phyloP scores from a whole-genome alignment of 2,113 vertebrate genomes.

The Bubo bubo region DNA sequence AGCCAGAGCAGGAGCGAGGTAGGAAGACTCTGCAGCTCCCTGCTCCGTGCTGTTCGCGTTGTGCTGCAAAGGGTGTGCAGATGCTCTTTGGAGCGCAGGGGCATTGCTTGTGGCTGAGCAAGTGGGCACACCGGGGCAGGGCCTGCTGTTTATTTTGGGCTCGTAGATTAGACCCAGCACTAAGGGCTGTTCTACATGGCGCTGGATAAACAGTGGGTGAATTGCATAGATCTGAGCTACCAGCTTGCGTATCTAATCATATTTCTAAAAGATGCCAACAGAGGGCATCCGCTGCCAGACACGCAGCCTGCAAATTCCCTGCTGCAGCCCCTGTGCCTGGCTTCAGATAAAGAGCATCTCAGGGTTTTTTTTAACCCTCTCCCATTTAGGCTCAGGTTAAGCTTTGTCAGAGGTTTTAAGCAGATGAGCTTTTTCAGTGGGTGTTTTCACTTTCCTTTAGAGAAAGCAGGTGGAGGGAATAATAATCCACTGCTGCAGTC shows the following conservation, averaged over 20 bases:
- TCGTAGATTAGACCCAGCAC: fast-evolving
- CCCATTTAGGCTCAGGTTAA: not conserved
- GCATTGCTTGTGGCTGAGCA: fast-evolving
- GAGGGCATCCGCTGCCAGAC: conserved; percentile 74
- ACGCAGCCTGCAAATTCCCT: not conserved
- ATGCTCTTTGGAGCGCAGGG: not conserved
- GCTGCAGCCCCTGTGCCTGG: not conserved
- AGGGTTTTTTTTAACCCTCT: not conserved
- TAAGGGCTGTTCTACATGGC: not conserved
- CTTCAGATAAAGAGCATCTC: not conserved
- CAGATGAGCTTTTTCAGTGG: not conserved
- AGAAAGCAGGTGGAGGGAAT: fast-evolving
- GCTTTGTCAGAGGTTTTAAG: not conserved
- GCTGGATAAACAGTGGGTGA: fast-evolving
- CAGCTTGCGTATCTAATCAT: not conserved
- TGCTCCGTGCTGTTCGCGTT: fast-evolving
- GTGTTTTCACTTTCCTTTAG: not conserved
- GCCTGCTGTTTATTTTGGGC: not conserved
- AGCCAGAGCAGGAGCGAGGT: not conserved
- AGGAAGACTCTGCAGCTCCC: not conserved
- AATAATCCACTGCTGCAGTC: not conserved
- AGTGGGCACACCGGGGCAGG: fast-evolving
- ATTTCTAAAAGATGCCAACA: conserved; percentile 76
- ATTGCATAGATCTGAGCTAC: fast-evolving
- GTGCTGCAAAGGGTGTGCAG: not conserved